Evolutionary conservation across 2,888 invertebrate genomes (phyloP), one percentile per base, ranked within the genome.

Genomic region (Monoplex corrugatus): DNA sequence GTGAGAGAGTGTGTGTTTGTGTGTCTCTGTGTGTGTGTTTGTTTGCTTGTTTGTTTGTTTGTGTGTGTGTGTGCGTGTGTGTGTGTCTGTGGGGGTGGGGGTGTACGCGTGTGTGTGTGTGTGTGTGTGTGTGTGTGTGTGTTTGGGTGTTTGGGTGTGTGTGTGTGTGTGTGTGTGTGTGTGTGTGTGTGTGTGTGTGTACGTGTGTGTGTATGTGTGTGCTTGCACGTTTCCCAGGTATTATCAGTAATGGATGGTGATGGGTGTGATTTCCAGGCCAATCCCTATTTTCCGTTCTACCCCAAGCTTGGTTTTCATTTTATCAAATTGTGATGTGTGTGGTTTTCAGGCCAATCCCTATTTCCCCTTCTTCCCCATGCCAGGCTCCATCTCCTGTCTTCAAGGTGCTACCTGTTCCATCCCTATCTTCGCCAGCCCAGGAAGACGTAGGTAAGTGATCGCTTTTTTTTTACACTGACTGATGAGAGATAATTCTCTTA

Each of bases 211-310:
- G 72, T n/a, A 32, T 72, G n/a, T 68, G 19, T 5, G 10, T 32
- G 57, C 57, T 50, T 50, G 57, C 10, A 57, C 57, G n/a, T 57
- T 57, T 8, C 10, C 50, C 50, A 50, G 8, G 50, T 16, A 13
- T 50, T 8, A 50, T 50, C 10, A n/a, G n/a, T 13, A 50, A 50
- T 8, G 50, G 16, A 50, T 50, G 50, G 16, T 50, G 50, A 50
- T 80, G n/a, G n/a, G 3, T 16, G 2, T 83, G 0, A 63, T 19
- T 63, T 57, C 2, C 68, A 86, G 86, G 68, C 43, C 40, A 68
- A 68, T 5, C 86, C 86, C 10, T 86, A 86, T 43, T 86, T 86
- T 23, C 86, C 86, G 13, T 68, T 68, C 68, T 86, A 68, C 38
- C 86, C 86, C 19, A 19, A 32, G 32, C 28, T 43, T 16, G 86